A percentile compares a stretch with the other conserved stretches of the same genome.
phyloP scores from a whole-genome alignment of 1,140 invertebrate species.

The Choristoneura fumiferana region DNA sequence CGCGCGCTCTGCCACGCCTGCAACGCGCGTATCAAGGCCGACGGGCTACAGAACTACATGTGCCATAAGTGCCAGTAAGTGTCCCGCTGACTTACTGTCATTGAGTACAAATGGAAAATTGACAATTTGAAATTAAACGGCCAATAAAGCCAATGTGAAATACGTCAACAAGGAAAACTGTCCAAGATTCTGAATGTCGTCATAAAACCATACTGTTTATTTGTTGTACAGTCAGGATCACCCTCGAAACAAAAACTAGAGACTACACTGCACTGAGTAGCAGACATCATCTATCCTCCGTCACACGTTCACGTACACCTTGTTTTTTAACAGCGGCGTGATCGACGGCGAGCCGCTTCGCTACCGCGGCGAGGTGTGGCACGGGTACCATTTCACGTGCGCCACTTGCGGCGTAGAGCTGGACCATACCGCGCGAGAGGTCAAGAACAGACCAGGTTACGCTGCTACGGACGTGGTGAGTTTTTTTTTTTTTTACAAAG shows the following conservation, averaged over 20 bases:
- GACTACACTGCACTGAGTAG: no score
- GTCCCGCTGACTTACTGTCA: no score
- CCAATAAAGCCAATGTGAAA: no score
- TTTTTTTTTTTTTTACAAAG: constrained; percentile 16
- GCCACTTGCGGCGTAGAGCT: constrained; percentile 92
- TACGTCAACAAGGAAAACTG: no score
- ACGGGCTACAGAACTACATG: constrained; percentile 96
- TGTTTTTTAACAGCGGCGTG: constrained; percentile 91
- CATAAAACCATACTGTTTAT: no score
- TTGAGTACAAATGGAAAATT: no score
- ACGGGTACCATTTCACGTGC: constrained; percentile 99
- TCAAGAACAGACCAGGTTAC: constrained; percentile 92
- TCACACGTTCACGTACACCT: no score
- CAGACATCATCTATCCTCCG: no score
- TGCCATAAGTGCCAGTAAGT: constrained; percentile 99
- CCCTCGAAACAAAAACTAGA: no score
- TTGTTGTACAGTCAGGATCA: no score
- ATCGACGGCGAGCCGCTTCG: constrained; percentile 98
- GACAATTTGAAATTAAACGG: no score
- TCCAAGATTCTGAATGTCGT: no score
- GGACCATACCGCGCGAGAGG: constrained; percentile 95
- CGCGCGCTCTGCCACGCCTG: constrained; percentile 98
- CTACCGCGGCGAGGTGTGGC: constrained; percentile 98
- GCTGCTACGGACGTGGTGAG: constrained; percentile 92
- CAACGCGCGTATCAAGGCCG: constrained; percentile 96